Conservation (phyloP, 2,113 vertebrate species). For the Lagopus leucura region DNA sequence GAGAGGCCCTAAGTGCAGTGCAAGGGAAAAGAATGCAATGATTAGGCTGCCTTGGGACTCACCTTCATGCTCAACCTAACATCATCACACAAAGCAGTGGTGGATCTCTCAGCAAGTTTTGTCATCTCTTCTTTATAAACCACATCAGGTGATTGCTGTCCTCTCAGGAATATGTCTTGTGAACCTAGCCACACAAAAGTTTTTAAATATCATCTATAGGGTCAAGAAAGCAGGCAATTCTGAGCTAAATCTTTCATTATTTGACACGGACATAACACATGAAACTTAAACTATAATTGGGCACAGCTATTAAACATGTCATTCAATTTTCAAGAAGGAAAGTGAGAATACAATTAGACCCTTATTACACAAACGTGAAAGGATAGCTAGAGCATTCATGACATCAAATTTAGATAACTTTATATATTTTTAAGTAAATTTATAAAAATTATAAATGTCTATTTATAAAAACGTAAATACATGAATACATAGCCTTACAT, state of each 20-base stretch:
- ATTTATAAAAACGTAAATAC: no score
- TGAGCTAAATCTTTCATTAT: background rate
- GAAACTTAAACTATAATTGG: background rate
- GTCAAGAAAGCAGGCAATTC: background rate
- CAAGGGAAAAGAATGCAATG: background rate
- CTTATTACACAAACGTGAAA: background rate
- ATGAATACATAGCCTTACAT: background rate
- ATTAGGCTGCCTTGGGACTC: background rate
- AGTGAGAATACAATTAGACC: background rate
- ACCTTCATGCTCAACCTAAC: background rate
- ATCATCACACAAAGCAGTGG: background rate
- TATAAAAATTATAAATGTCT: no score
- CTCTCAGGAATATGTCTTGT: background rate
- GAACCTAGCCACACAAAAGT: background rate
- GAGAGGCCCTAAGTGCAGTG: background rate
- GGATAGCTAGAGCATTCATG: background rate
- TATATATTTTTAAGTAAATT: background rate
- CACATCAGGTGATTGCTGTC: background rate
- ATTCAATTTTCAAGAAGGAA: background rate
- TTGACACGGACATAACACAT: background rate
- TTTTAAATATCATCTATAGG: background rate
- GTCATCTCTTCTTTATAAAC: background rate
- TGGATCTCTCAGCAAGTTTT: background rate
- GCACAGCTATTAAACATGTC: background rate
- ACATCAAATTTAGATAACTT: background rate